A percentile compares a stretch with the other conserved stretches of the same genome.
Evolutionary conservation across 2,113 vertebrate species (phyloP).

Genomic region (Sturnira hondurensis): DNA sequence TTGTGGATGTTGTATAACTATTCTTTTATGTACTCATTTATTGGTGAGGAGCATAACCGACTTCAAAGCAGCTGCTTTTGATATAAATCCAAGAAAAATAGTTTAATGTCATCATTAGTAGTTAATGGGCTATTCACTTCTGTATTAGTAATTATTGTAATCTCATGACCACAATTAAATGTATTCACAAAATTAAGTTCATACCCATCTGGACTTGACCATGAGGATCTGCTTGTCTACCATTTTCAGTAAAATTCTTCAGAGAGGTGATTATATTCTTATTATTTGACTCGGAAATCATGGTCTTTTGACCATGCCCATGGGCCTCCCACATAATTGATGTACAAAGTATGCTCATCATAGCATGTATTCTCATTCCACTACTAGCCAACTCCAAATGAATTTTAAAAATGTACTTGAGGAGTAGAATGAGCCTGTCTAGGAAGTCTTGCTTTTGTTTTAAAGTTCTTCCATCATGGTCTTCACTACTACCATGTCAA

Average conservation of each 20-base stretch:
- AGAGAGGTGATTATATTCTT: slow-evolving; percentile 48
- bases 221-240: neutral
- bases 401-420: neutral
- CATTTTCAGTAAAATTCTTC: slow-evolving; percentile 67
- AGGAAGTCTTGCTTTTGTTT: neutral
- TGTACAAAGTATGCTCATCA: rapidly evolving
- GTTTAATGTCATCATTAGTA: rapidly evolving
- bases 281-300: slow-evolving; percentile 58
- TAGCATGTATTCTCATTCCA: rapidly evolving
- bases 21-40: slow-evolving; percentile 60
- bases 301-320: rapidly evolving
- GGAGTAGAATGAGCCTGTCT: neutral
- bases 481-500: neutral
- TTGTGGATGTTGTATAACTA: slow-evolving; percentile 55
- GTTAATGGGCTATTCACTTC: rapidly evolving
- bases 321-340: neutral
- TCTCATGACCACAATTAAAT: slow-evolving; percentile 23
- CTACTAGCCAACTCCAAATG: neutral
- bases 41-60: slow-evolving; percentile 70
- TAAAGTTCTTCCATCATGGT: neutral
- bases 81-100: neutral
- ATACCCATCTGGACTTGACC: slow-evolving; percentile 47
- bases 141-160: neutral
- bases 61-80: slow-evolving; percentile 69
- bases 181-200: slow-evolving; percentile 47